A percentile compares a stretch with the other conserved stretches of the same genome.
These are phyloP conservation scores for Caenorhabditis zanzibari DNA, from an alignment of 2,888 invertebrate genomes.

Conservation along the genomic window DNA sequence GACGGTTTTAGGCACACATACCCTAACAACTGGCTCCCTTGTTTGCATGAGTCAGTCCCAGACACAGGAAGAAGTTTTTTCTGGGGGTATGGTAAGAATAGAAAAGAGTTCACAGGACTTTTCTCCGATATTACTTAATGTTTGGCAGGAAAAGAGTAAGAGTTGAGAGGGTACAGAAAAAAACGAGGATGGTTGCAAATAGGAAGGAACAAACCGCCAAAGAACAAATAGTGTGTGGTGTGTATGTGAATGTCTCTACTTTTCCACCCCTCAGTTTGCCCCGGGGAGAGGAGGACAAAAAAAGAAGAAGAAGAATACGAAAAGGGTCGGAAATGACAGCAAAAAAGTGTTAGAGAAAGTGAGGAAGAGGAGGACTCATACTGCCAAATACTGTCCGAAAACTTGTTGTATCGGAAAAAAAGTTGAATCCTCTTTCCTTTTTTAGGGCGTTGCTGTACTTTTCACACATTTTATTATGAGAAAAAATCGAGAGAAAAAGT, in stretches of 20 bases:
- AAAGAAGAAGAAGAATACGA: constrained; percentile 18
- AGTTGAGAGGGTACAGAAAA: constrained; percentile 21
- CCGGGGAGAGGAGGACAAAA: constrained; percentile 54
- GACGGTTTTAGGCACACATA: constrained; percentile 24
- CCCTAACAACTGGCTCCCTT: constrained; percentile 8
- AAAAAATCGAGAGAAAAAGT: neutral
- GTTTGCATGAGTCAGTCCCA: constrained; percentile 32
- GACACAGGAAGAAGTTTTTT: constrained; percentile 13
- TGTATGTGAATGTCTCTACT: constrained; percentile 54
- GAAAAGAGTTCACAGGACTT: constrained; percentile 33
- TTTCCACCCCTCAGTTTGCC: constrained; percentile 48
- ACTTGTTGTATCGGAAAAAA: constrained; percentile 1
- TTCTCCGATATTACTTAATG: constrained; percentile 55
- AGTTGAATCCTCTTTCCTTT: neutral
- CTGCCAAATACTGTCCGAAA: constrained; percentile 30
- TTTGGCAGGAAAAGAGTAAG: constrained; percentile 46
- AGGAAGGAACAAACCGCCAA: constrained; percentile 66
- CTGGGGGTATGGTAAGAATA: neutral
- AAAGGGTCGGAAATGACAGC: constrained; percentile 46
- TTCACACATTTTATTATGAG: constrained; percentile 33
- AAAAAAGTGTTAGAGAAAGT: neutral
- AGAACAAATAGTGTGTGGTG: constrained; percentile 63
- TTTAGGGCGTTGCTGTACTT: neutral
- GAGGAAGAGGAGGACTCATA: constrained; percentile 23
- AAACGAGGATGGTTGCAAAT: constrained; percentile 56